These are phyloP conservation scores for Triops cancriformis DNA, from an alignment of 1,140 invertebrate species.

Conservation along the genomic window DNA sequence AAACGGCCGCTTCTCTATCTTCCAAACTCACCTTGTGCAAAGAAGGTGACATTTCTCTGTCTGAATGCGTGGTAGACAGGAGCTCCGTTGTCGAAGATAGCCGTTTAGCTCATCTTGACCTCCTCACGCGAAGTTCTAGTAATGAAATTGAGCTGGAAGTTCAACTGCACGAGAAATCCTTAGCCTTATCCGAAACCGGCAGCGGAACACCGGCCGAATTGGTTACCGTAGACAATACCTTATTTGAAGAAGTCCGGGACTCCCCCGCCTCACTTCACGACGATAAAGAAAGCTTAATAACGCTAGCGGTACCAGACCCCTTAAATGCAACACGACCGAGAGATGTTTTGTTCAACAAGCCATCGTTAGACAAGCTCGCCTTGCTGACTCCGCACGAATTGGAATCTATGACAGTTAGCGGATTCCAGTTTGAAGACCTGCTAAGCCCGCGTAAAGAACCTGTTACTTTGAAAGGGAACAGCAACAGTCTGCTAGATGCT, in stretches of 20 bases:
- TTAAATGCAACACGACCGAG: neutral
- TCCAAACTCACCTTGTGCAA: neutral
- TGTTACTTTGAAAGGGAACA: constrained; percentile 15
- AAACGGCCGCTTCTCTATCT: neutral
- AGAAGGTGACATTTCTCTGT: neutral
- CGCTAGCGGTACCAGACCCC: neutral
- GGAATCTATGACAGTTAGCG: constrained; percentile 21
- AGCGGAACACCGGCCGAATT: constrained; percentile 16
- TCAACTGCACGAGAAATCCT: constrained; percentile 16
- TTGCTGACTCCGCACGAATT: constrained; percentile 20
- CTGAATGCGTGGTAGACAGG: neutral
- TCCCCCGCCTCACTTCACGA: constrained; percentile 12
- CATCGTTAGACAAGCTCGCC: constrained; percentile 15
- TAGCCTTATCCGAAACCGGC: neutral
- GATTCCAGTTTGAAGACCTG: neutral
- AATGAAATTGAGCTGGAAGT: constrained; percentile 21
- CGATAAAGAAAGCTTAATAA: constrained; percentile 16
- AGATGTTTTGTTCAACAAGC: neutral
- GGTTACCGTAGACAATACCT: constrained; percentile 11
- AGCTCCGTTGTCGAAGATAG: neutral
- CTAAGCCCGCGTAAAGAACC: constrained; percentile 5
- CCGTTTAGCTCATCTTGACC: neutral
- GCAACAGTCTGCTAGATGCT: neutral
- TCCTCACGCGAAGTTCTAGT: neutral
- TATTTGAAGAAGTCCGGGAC: constrained; percentile 23